Evolutionary conservation across 2,113 vertebrate species (phyloP).

Genomic region (Columba janthina): DNA sequence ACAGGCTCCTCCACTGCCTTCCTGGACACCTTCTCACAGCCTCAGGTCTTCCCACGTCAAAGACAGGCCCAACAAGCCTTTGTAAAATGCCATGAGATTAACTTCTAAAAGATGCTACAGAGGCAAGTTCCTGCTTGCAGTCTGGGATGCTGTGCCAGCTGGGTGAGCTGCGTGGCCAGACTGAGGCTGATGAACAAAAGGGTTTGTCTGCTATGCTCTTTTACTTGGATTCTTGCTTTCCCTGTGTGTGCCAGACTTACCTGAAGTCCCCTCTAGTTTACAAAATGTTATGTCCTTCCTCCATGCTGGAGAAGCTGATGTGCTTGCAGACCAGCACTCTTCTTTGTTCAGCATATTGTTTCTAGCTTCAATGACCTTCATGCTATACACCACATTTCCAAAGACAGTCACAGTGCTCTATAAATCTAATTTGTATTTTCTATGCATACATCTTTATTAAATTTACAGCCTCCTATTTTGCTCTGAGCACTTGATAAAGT

Average conservation of each 20-base stretch:
- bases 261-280: neutral
- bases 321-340: neutral
- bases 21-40: neutral
- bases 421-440: neutral
- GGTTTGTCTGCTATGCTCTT: neutral
- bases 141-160: neutral
- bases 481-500: neutral
- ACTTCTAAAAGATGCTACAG: neutral
- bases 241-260: neutral
- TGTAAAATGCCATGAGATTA: neutral
- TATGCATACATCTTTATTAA: neutral
- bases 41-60: neutral
- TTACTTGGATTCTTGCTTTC: neutral
- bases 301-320: neutral
- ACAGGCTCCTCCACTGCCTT: neutral
- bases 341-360: neutral
- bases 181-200: neutral
- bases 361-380: neutral
- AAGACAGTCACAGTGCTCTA: rapidly evolving
- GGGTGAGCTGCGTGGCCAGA: neutral
- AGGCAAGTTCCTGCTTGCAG: neutral
- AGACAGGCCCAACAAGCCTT: neutral
- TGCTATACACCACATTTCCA: neutral
- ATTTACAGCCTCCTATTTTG: neutral
- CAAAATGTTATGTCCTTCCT: neutral